Evolutionary conservation across 2,888 invertebrate genomes (phyloP).

Genomic region (Coelogynopora nodosa): DNA sequence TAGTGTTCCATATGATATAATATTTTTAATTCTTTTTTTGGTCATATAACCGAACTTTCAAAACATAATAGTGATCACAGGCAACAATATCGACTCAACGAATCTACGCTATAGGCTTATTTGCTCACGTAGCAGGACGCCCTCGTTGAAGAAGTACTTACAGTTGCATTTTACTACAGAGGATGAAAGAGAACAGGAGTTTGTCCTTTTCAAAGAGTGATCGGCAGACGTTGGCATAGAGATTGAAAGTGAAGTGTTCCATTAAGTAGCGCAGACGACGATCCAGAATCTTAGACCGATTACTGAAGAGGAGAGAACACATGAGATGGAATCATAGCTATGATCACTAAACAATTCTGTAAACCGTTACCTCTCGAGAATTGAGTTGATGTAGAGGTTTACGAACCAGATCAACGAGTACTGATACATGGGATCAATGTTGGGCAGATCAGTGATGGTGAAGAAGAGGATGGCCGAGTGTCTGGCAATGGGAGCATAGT

Average conservation of each 20-base stretch:
- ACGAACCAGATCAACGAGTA: conserved; percentile 91
- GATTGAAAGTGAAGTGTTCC: conserved; percentile 78
- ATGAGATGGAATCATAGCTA: too few relatives aligned
- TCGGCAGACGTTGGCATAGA: conserved; percentile 84
- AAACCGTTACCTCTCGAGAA: conserved; percentile 77
- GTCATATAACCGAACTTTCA: too few relatives aligned
- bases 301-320: too few relatives aligned
- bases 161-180: conserved; percentile 67
- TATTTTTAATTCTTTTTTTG: too few relatives aligned
- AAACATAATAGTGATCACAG: too few relatives aligned
- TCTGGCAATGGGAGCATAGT: conserved; percentile 82
- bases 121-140: too few relatives aligned
- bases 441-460: conserved; percentile 79
- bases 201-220: conserved; percentile 93
- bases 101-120: too few relatives aligned
- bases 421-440: conserved; percentile 95
- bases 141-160: conserved; percentile 56
- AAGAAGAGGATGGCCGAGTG: conserved; percentile 87
- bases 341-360: too few relatives aligned
- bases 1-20: too few relatives aligned
- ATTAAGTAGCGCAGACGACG: conserved; percentile 73
- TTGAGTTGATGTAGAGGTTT: conserved; percentile 76
- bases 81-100: too few relatives aligned
- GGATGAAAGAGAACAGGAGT: conserved; percentile 80
- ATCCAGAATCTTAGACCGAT: conserved; percentile 70